Conservation (phyloP, 1,140 invertebrate genomes). For the Tachypleus tridentatus region DNA sequence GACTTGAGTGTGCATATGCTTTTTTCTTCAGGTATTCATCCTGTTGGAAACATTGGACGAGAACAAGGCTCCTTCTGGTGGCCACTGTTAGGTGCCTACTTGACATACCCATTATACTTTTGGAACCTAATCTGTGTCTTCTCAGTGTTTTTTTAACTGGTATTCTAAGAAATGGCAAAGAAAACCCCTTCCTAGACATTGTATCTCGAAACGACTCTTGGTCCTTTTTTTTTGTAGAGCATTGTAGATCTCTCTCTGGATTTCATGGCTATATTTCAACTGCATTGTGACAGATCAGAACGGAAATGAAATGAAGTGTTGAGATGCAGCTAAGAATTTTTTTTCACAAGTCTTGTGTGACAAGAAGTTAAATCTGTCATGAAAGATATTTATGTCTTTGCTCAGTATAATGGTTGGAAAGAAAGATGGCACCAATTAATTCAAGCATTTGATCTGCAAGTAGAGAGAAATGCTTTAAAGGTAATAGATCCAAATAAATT, state of each 20-base stretch:
- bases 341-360: conserved; percentile 67
- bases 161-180: conserved; percentile 63
- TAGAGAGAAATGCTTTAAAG: conserved; percentile 79
- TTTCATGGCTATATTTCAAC: conserved; percentile 76
- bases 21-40: too few species aligned
- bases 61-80: conserved; percentile 54
- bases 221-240: conserved; percentile 45
- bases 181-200: conserved; percentile 41
- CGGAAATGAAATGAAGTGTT: conserved; percentile 58
- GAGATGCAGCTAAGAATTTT: conserved; percentile 78
- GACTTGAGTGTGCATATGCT: too few species aligned
- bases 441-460: conserved; percentile 67
- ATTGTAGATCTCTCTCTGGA: conserved; percentile 60
- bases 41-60: conserved; percentile 74
- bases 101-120: conserved; percentile 47
- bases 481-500: conserved; percentile 34
- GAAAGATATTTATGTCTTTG: too few species aligned
- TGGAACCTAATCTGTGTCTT: conserved; percentile 44
- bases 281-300: conserved; percentile 70
- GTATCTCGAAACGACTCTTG: conserved; percentile 31
- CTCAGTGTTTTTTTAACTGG: conserved; percentile 18
- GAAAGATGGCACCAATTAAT: conserved; percentile 73
- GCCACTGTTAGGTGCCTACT: conserved; percentile 53
- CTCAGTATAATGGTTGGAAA: conserved; percentile 61
- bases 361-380: conserved; percentile 60